A percentile compares a stretch with the other conserved stretches of the same genome.
Evolutionary conservation across 1,140 invertebrate species (phyloP).

Genomic region (Schmidtea mediterranea): DNA sequence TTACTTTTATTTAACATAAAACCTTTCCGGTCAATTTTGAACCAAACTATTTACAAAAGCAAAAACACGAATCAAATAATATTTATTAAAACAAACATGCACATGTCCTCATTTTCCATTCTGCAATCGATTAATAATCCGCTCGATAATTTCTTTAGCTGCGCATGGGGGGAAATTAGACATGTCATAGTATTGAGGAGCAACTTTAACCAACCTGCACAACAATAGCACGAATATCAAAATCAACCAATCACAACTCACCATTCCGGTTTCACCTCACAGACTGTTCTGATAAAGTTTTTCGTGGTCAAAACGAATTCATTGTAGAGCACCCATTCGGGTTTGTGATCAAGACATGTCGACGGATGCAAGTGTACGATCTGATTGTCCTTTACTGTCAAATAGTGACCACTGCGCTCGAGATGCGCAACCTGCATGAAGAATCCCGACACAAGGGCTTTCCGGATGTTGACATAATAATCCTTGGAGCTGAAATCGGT

Average conservation of each 20-base stretch:
- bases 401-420: conserved; percentile 74
- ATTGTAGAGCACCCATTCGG: conserved; percentile 98
- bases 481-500: conserved; percentile 96
- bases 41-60: no score
- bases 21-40: no score
- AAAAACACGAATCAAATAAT: no score
- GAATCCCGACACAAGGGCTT: conserved; percentile 83
- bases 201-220: conserved; percentile 62
- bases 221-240: background rate
- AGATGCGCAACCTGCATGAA: conserved; percentile 98
- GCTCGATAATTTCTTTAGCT: conserved; percentile 54
- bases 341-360: conserved; percentile 90
- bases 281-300: conserved; percentile 94
- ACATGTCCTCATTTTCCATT: background rate
- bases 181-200: conserved; percentile 90
- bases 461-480: conserved; percentile 93
- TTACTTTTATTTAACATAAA: no score
- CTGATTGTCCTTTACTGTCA: conserved; percentile 97
- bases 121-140: conserved; percentile 21
- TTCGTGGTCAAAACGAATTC: conserved; percentile 98
- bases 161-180: conserved; percentile 89
- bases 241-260: conserved; percentile 30
- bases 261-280: conserved; percentile 74
- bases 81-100: background rate
- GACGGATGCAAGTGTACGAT: conserved; percentile 91